Base-by-base conservation (phyloP, 2,113 vertebrate genomes). In the Nanorana parkeri region DNA sequence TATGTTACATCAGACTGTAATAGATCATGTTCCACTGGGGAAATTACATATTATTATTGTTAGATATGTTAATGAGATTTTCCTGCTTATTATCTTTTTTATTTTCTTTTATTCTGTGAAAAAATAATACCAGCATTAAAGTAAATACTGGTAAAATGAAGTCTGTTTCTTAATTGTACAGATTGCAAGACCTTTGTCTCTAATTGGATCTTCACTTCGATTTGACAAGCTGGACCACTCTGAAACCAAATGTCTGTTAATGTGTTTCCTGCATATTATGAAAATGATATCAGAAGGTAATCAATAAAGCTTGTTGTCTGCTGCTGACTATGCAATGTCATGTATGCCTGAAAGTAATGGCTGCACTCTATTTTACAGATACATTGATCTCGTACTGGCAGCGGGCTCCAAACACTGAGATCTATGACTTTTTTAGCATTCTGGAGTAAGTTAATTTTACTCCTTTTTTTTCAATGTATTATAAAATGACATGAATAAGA, bases 241-340 rank as follows among this genome's bases (percentile, higher is more conserved):
- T 3, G 98, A 99, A 93, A 98, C 96, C 0, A 94, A 96, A 84
- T 95, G 96, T 84, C 95, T 99, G 74, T 95, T 99, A 26, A 95
- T 98, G 94, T 98, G 97, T 84, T 99, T 99, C 89, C 92, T 99
- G 84, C 97, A 99, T 91, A 99, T 99, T 80, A 99, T 99, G 96
- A 99, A 99, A 93, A 99, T 96, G 51, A 95, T 99, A 90, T 97
- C 97, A 0, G 97, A 97, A 86, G 97, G 98, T 98, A 89, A 91
- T 86, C 4, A 26, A 77, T 51, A 65, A 15, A 17, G 23, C 17
- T 20, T 82, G 76, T 68, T 41, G 77, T 16, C 51, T 20, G 8
- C 41, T 19, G 73, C 75, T 68, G 32, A 55, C 15, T 36, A 15
- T 19, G 29, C 6, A 81, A 32, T n/a, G 20, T 65, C 16, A 19